Evolutionary conservation across 2,888 invertebrate species (phyloP), one percentile per base, ranked within the genome.

Genomic region (Platerodrilus igneus): DNA sequence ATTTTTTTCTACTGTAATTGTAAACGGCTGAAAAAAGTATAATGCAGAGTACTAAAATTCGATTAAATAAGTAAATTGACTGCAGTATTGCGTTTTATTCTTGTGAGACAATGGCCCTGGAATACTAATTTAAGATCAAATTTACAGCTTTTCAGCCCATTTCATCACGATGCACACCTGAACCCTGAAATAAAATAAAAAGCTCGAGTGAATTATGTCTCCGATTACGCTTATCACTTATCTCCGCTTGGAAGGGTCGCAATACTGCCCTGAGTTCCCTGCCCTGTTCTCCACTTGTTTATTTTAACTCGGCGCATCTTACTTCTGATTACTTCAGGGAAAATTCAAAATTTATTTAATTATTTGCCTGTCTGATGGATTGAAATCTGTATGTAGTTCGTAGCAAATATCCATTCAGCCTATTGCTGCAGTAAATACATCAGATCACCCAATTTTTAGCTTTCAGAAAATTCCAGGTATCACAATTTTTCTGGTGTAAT

Each of bases 161-260:
- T 47, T 43, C 44, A 37, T 47, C 47, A 43, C 43, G 39, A 40
- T 35, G 23, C 36, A 45, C 54, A 55, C 56, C 53, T 53, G 54
- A 48, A 52, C 51, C 52, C 45, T 41, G 45, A 50, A 48, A 48
- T 46, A 53, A 51, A 52, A 52, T 47, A 50, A 48, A 51, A 51
- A 45, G 47, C 48, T 49, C 33, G 49, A 56, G 54, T 62, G 59
- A 62, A 60, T 63, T 60, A 62, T 62, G 62, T 56, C 56, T 58
- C 60, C 61, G 62, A 62, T 62, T 63, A 62, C 58, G 58, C 55
- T 59, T 61, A 62, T 61, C 62, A 59, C 62, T 62, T 63, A 63
- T 63, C 62, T 55, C 47, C 49, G 36, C 46, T 48, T 41, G 38
- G 25, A 42, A 48, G 49, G 49, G 49, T 52, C 50, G 45, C 44